Evolutionary conservation across 2,113 vertebrate genomes (phyloP).

Genomic region (Antigone vipio): DNA sequence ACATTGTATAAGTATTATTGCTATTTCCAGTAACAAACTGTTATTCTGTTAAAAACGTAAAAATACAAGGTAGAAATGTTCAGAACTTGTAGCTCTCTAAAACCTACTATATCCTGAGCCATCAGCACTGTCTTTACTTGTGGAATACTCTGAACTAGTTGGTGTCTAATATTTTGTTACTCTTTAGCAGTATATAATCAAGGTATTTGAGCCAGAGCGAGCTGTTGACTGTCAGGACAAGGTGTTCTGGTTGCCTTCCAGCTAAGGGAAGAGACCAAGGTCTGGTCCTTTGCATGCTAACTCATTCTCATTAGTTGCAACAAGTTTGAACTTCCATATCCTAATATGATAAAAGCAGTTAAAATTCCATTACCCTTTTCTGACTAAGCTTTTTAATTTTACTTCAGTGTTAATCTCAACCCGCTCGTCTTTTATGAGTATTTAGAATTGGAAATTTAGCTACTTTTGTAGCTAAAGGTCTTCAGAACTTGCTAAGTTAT

Average conservation of each 20-base stretch:
- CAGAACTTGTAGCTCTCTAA: background rate
- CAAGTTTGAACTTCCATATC: background rate
- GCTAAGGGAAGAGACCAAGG: background rate
- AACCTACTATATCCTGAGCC: accelerated
- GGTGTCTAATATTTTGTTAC: background rate
- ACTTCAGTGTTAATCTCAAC: background rate
- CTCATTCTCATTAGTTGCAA: background rate
- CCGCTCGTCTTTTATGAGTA: background rate
- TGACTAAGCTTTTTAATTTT: background rate
- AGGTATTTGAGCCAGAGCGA: background rate
- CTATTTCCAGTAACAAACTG: background rate
- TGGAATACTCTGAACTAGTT: background rate
- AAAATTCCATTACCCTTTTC: background rate
- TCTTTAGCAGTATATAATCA: background rate
- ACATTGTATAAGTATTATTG: background rate
- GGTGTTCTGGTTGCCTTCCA: background rate
- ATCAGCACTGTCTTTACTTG: background rate
- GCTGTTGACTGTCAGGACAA: background rate
- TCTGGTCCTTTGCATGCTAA: background rate
- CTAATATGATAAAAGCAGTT: background rate
- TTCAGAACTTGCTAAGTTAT: background rate
- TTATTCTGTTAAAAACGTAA: background rate
- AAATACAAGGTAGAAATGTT: background rate
- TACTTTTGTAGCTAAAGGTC: background rate
- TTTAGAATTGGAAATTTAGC: background rate